phyloP scores from a whole-genome alignment of 2,797 vertebrate species.

The Harpagifer antarcticus region DNA sequence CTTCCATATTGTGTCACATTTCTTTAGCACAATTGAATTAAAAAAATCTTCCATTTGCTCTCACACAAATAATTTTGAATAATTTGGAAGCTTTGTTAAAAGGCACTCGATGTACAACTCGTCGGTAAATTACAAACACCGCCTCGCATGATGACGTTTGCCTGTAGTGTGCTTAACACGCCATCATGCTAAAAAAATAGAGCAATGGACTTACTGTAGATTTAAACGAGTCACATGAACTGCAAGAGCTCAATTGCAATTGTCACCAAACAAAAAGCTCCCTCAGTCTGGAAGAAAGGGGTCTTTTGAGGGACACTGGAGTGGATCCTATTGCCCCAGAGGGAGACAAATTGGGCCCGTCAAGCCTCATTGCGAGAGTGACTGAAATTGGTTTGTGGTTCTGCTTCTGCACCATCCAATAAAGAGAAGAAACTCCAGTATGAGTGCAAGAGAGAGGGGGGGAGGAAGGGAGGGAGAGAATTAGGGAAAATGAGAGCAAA shows the following conservation, averaged over 20 bases:
- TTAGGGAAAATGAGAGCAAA: conserved; percentile 66
- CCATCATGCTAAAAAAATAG: conserved; percentile 34
- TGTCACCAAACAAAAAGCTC: conserved; percentile 69
- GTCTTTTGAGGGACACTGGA: conserved; percentile 71
- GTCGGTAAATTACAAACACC: conserved; percentile 55
- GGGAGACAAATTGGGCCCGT: conserved; percentile 81
- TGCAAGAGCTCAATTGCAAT: conserved; percentile 61
- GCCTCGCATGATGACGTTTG: conserved; percentile 7
- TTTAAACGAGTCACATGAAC: conserved; percentile 54
- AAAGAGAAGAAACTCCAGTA: conserved; percentile 74
- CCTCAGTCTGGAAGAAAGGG: conserved; percentile 63
- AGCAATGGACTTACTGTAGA: conserved; percentile 6
- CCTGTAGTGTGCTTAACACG: conserved; percentile 22
- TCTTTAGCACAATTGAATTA: conserved; percentile 36
- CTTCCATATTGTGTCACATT: conserved; percentile 38
- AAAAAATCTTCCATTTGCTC: conserved; percentile 54
- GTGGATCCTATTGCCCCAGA: conserved; percentile 75
- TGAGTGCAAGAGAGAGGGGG: conserved; percentile 32
- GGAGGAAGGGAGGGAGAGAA: conserved; percentile 14
- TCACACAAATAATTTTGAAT: conserved; percentile 59
- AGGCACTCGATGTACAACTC: conserved; percentile 77
- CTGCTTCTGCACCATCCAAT: conserved; percentile 78
- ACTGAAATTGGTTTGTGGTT: conserved; percentile 83
- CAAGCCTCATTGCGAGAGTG: conserved; percentile 80
- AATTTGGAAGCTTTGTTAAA: conserved; percentile 74